Conservation (phyloP, 1,140 invertebrate species). For the Drosophila orosa region DNA sequence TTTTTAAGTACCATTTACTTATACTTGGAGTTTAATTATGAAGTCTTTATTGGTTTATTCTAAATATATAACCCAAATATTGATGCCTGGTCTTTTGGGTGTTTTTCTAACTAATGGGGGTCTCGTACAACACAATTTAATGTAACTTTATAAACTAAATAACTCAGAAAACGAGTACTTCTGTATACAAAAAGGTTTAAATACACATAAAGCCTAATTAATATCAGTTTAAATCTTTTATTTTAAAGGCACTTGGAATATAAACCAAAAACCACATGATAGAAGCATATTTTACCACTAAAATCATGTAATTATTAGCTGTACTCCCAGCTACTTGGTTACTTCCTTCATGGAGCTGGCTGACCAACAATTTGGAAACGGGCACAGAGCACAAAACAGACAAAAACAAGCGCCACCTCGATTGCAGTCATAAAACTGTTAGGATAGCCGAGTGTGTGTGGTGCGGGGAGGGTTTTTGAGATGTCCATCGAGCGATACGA, state of each 20-base stretch:
- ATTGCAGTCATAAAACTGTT: constrained; percentile 33
- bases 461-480: constrained; percentile 31
- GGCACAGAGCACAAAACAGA: constrained; percentile 29
- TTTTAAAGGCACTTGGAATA: not conserved
- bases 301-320: constrained; percentile 8
- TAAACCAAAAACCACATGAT: not conserved
- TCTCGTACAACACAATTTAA: not conserved
- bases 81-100: not conserved
- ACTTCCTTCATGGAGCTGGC: not conserved
- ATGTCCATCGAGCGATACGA: constrained; percentile 37
- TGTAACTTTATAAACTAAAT: not conserved
- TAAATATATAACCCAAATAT: not conserved
- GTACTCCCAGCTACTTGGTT: not conserved
- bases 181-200: not conserved
- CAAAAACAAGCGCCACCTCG: constrained; percentile 47
- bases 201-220: not conserved
- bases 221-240: too few relatives aligned
- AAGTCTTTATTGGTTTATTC: not conserved
- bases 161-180: not conserved
- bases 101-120: not conserved
- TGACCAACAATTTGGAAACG: constrained; percentile 44
- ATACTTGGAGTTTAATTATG: not conserved
- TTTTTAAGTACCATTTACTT: not conserved
- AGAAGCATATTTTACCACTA: not conserved
- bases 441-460: not conserved